Evolutionary conservation across 37 sponge, comb jelly and placozoan genomes (phyloP), one percentile per base, ranked within the genome.

Genomic region (Trichoplax adhaerens): DNA sequence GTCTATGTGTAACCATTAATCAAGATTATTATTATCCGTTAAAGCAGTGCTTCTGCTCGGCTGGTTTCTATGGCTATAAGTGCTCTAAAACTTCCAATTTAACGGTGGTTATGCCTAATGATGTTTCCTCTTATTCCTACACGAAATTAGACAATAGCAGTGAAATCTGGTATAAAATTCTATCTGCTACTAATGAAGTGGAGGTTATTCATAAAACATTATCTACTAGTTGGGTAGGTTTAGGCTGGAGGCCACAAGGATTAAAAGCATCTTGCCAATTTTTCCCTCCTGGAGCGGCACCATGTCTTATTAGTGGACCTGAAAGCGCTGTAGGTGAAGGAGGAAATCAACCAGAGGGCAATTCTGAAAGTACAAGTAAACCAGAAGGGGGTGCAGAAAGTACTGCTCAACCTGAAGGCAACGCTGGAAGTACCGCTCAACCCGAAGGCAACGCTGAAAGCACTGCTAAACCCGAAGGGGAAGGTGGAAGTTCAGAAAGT

Each of bases 41-140:
- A 29, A 73, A 48, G 8, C 80, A 82, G 62, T 86, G 87, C 64
- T 86, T 86, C 74, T 86, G 87, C 58, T 7, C 58, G 54, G 52
- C 83, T 54, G 87, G 87, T 8, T 86, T 65, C 70, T 70, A 69
- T 74, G 87, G 87, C 66, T 62, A 65, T 12, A 59, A 48, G 0
- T 85, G 86, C 68, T 1, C 29, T 12, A 57, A 66, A 52, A 61
- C 82, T 85, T 29, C 29, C 29, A 29, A 29, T 29, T 29, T 29
- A 29, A 29, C 29, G 29, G 29, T 29, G 29, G 29, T 29, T 29
- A 29, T 29, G 29, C 29, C 29, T 29, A 29, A 29, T 29, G 29
- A 29, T 29, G 29, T 29, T 29, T 29, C 29, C 29, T 29, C 29
- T 29, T 29, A 29, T 29, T 29, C 29, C 29, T 29, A 29, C 29